These are phyloP conservation scores for Actinernus sp. DNA, from an alignment of 92 coral and sea anemone species.

Conservation along the genomic window DNA sequence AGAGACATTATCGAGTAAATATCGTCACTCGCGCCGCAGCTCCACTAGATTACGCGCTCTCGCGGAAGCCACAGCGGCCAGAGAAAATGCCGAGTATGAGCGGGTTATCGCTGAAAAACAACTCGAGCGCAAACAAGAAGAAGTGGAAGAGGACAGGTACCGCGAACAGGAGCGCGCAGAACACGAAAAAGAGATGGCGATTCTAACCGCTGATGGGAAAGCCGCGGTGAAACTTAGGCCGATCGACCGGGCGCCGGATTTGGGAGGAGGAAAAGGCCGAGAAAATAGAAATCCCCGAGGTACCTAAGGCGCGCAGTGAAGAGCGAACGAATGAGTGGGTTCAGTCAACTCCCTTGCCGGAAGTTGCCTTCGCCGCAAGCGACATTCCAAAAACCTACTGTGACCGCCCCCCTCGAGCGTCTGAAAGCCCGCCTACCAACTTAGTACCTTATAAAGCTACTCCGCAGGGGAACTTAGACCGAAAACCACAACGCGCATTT, in stretches of 20 bases:
- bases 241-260: conserved; percentile 21
- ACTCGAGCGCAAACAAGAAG: conserved; percentile 20
- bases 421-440: background rate
- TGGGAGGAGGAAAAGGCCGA: background rate
- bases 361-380: background rate
- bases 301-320: background rate
- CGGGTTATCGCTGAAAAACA: conserved; percentile 31
- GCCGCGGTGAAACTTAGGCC: conserved; percentile 57
- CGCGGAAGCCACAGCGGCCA: conserved; percentile 37
- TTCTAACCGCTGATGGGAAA: conserved; percentile 37
- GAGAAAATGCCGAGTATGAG: conserved; percentile 40
- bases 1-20: background rate
- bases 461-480: too few species aligned
- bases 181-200: conserved; percentile 28
- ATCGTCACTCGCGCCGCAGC: background rate
- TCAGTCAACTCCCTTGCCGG: too few species aligned
- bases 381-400: too few species aligned
- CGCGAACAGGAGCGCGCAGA: conserved; percentile 42
- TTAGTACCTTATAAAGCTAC: background rate
- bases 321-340: background rate
- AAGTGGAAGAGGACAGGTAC: conserved; percentile 37
- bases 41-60: background rate
- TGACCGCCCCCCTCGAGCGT: background rate
- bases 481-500: too few species aligned
- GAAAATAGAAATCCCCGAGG: background rate